Evolutionary conservation across 2,797 vertebrate genomes (phyloP).

Genomic region (Fundulus diaphanus): DNA sequence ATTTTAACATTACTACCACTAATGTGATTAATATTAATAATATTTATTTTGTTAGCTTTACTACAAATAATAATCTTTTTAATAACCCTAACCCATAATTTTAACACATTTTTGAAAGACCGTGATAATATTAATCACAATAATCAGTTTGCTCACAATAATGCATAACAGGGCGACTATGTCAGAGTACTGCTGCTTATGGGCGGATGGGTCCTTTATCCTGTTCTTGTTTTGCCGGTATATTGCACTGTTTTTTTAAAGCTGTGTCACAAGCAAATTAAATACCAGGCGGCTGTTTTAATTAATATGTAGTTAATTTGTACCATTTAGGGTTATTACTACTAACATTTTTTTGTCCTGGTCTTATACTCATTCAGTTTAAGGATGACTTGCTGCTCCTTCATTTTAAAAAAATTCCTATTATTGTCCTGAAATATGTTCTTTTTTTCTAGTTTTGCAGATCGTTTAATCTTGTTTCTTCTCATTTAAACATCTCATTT

Average conservation of each 20-base stretch:
- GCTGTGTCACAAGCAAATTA: slow-evolving; percentile 30
- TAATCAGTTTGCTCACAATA: too few relatives aligned
- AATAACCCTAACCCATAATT: too few relatives aligned
- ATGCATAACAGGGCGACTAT: neutral
- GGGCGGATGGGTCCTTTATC: neutral
- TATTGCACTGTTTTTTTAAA: neutral
- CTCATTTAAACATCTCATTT: neutral
- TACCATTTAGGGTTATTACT: slow-evolving; percentile 11
- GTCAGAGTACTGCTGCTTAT: neutral
- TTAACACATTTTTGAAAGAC: too few relatives aligned
- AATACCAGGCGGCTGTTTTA: slow-evolving; percentile 38
- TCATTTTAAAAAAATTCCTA: neutral
- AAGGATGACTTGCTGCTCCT: slow-evolving; percentile 15
- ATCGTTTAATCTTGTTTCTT: neutral
- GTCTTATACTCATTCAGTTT: slow-evolving; percentile 9
- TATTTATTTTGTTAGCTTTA: too few relatives aligned
- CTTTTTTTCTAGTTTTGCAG: slow-evolving; percentile 27
- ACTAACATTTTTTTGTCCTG: slow-evolving; percentile 33
- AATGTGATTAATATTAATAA: too few relatives aligned
- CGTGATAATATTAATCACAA: too few relatives aligned
- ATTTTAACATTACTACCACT: too few relatives aligned
- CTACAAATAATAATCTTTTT: too few relatives aligned
- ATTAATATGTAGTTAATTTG: slow-evolving; percentile 54
- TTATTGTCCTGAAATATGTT: slow-evolving; percentile 16
- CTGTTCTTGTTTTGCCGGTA: neutral